A percentile compares a stretch with the other conserved stretches of the same genome.
Conservation (phyloP, 1,140 invertebrate species). For the Lutraria rhynchaena region DNA sequence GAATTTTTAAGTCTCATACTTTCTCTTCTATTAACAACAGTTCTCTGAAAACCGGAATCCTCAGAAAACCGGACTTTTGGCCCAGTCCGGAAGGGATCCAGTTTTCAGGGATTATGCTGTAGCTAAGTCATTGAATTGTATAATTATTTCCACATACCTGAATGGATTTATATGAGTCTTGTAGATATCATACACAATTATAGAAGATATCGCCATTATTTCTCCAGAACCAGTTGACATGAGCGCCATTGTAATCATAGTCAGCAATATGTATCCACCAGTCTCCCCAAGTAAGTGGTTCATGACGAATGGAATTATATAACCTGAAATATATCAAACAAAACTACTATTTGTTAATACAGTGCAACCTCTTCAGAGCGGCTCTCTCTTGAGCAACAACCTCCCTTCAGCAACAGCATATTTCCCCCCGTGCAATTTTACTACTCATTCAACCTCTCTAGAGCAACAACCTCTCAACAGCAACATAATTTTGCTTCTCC, state of each 20-base stretch:
- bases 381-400: neutral
- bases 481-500: no score
- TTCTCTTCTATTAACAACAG: no score
- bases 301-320: conserved; percentile 73
- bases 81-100: no score
- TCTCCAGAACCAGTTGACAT: conserved; percentile 80
- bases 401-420: neutral
- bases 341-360: neutral
- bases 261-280: conserved; percentile 72
- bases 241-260: conserved; percentile 75
- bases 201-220: conserved; percentile 81
- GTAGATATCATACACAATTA: conserved; percentile 82
- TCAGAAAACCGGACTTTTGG: no score
- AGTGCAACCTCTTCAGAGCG: neutral
- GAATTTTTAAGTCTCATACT: neutral
- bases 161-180: conserved; percentile 74
- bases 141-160: conserved; percentile 65
- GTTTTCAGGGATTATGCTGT: no score
- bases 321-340: conserved; percentile 57
- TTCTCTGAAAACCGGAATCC: no score
- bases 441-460: no score
- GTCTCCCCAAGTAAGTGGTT: conserved; percentile 65
- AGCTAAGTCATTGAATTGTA: neutral
- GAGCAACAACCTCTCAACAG: no score
- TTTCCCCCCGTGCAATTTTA: neutral